phyloP scores from a whole-genome alignment of 2,888 invertebrate species.

The Heliconius ismenius region DNA sequence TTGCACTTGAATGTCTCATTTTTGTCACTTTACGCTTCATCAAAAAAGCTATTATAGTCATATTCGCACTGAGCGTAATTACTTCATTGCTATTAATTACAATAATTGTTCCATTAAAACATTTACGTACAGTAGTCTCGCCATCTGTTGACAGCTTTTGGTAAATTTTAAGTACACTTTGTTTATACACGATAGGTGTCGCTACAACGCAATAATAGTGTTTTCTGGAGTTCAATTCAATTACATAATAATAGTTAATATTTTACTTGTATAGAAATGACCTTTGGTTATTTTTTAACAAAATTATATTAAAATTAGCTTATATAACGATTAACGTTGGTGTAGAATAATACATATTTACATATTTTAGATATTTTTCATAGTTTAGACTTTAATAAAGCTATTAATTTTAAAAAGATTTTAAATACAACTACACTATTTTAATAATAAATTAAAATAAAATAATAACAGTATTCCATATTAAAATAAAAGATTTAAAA shows the following conservation, averaged over 20 bases:
- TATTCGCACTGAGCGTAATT: constrained; percentile 37
- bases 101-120: constrained; percentile 19
- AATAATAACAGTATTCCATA: too few species aligned
- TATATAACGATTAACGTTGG: background rate
- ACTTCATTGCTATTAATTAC: constrained; percentile 26
- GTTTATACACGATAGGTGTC: constrained; percentile 35
- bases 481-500: background rate
- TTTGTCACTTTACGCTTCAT: constrained; percentile 49
- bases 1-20: constrained; percentile 68
- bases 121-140: constrained; percentile 22
- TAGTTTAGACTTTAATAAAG: background rate
- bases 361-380: too few species aligned
- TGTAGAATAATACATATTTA: background rate
- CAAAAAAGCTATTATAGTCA: constrained; percentile 40
- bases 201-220: constrained; percentile 24
- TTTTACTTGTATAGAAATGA: background rate
- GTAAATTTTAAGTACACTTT: constrained; percentile 7
- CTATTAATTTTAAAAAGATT: background rate
- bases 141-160: constrained; percentile 38
- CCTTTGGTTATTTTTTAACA: background rate
- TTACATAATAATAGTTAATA: constrained; percentile 3
- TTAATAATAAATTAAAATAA: background rate
- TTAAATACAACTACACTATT: background rate
- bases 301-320: background rate
- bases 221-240: background rate